Conservation (phyloP, 92 coral and sea anemone genomes). For the Chrysogorgia sp. region DNA sequence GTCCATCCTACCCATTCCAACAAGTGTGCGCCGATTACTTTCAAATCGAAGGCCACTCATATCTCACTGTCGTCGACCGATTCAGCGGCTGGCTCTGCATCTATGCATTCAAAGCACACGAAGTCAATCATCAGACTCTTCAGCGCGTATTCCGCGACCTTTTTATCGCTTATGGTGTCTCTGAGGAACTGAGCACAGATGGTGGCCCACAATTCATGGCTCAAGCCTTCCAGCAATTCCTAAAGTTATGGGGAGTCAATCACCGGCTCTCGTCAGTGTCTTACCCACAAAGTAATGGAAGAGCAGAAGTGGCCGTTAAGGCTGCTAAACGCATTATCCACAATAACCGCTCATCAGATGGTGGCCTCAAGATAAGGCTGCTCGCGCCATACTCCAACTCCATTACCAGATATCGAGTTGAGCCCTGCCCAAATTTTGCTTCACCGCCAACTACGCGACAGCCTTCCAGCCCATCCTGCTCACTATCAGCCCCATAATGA, state of each 20-base stretch:
- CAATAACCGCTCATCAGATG: constrained; percentile 54
- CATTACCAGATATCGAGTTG: background rate
- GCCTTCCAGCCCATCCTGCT: constrained; percentile 47
- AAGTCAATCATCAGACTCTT: background rate
- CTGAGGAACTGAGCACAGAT: constrained; percentile 2
- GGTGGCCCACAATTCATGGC: constrained; percentile 5
- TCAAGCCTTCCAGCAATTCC: constrained; percentile 6
- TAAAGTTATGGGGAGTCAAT: constrained; percentile 30
- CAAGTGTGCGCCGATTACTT: constrained; percentile 18
- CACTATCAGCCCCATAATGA: constrained; percentile 45
- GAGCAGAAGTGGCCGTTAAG: constrained; percentile 55
- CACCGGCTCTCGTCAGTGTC: constrained; percentile 1
- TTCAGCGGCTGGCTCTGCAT: constrained; percentile 52
- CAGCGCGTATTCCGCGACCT: constrained; percentile 14
- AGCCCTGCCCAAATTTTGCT: constrained; percentile 12
- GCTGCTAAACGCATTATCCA: constrained; percentile 49
- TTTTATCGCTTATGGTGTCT: constrained; percentile 29
- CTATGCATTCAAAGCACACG: constrained; percentile 25
- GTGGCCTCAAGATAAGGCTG: constrained; percentile 58
- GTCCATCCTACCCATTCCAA: background rate
- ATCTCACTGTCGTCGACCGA: constrained; percentile 42
- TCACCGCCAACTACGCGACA: constrained; percentile 49
- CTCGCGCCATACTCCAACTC: constrained; percentile 64
- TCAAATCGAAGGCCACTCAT: constrained; percentile 22
- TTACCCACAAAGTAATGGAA: background rate